Base-by-base conservation (phyloP, 2,797 vertebrate genomes). In the Enteromius trimaculatus region DNA sequence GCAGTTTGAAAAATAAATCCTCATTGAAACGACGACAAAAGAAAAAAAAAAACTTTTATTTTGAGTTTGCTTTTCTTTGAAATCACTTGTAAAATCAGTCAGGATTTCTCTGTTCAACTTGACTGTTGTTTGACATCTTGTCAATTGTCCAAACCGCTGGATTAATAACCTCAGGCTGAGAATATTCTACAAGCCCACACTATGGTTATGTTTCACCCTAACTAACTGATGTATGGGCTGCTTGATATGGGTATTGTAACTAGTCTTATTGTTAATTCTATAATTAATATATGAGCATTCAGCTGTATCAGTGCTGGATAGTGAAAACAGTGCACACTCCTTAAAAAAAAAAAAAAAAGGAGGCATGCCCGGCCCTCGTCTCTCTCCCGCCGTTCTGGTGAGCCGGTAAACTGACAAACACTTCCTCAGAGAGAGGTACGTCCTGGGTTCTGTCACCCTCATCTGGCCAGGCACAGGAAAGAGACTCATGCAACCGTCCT, bases 1-100 rank as follows among this genome's bases (percentile, higher is more conserved):
- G 95, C 96, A 95, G 96, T 97, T 96, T 92, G 93, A 94, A 95
- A 92, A 93, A 95, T 94, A 91, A 92, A 92, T 84, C 42, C 92
- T 77, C 37, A 66, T 78, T 89, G 88, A 95, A 90, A 93, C 2
- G 5, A 60, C 4, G 4, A 93, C 90, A 95, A 93, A 65, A 16
- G 47, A 49, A 37, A 23, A 34, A 37, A n/a, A 34, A 49, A 26
- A 2, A 13, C 6, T 8, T 3, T 62, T 76, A 17, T 64, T 80
- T 77, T 37, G 31, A n/a, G 19, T 21, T 90, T 94, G 90, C 94
- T 94, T 95, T 88, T 91, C 69, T 89, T 90, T 90, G 86, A 76
- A 92, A 90, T 91, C 87, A 92, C 91, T 91, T 91, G 84, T 87
- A 94, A 86, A 84, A 84, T 34, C 88, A 80, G 84, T 93, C 92